phyloP scores from a whole-genome alignment of 2,797 vertebrate genomes.

The Poecilia velifera region DNA sequence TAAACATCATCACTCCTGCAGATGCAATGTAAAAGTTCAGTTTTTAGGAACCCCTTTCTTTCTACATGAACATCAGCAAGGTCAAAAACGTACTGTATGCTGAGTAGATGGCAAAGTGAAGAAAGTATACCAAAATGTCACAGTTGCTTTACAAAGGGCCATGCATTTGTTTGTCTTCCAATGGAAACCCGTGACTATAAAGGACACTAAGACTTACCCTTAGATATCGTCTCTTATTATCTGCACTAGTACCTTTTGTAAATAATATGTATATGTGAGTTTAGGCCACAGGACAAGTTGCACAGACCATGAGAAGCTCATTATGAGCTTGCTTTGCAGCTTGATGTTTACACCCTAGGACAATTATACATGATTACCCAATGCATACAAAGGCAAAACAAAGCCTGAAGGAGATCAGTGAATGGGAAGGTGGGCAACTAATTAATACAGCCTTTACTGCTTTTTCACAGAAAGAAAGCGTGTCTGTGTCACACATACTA shows the following conservation, averaged over 20 bases:
- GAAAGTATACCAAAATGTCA: neutral
- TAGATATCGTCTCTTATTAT: slow-evolving; percentile 23
- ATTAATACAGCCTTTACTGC: slow-evolving; percentile 54
- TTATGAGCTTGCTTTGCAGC: slow-evolving; percentile 59
- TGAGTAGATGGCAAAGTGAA: neutral
- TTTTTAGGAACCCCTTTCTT: neutral
- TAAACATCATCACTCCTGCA: neutral
- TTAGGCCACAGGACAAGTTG: slow-evolving; percentile 18
- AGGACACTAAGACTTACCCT: slow-evolving; percentile 16
- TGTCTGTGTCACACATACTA: neutral
- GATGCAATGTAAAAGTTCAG: neutral
- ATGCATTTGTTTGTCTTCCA: neutral
- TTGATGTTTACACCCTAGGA: slow-evolving; percentile 66
- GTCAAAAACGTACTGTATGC: neutral
- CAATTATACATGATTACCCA: slow-evolving; percentile 56
- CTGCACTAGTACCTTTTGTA: slow-evolving; percentile 28
- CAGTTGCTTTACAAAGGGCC: neutral
- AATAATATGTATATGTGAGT: slow-evolving; percentile 23
- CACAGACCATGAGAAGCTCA: slow-evolving; percentile 28
- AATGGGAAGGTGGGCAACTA: slow-evolving; percentile 60
- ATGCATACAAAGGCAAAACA: slow-evolving; percentile 35
- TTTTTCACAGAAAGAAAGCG: slow-evolving; percentile 38
- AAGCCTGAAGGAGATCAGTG: slow-evolving; percentile 38
- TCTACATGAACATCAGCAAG: neutral
- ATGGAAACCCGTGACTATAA: slow-evolving; percentile 1